Evolutionary conservation across 2,888 invertebrate genomes (phyloP), one percentile per base, ranked within the genome.

Genomic region (Andrena bicolor): DNA sequence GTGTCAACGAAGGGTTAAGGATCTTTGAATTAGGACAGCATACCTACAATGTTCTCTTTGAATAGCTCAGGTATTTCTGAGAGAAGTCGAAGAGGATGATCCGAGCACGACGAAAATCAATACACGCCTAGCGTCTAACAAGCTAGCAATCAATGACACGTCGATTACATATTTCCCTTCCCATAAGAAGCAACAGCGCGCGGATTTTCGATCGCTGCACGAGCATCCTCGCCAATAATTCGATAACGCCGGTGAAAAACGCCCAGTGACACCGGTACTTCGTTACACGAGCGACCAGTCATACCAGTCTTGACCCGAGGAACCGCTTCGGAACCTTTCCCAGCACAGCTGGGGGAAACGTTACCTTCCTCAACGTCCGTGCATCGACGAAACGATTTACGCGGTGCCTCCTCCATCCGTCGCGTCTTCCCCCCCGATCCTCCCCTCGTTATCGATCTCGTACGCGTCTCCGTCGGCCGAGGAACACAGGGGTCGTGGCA

Each of bases 341-440:
- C 77, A 77, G 73, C 78, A 20, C 72, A 74, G 58, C 80, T 64
- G 64, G 70, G 66, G 76, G 72, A 85, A 82, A 80, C 86, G 82
- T 82, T 65, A 83, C 83, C 85, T 86, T 78, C 80, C 87, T 77
- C 86, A 87, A 85, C 83, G 83, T 76, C 77, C 63, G 60, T 48
- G 71, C 87, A 87, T 87, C 87, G 87, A 87, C 86, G 87, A 82
- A 86, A 86, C 86, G 87, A 86, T 86, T 86, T 87, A 80, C 80
- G 51, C 64, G 7, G 56, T 65, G 53, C 61, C 76, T 76, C 78
- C 81, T 86, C 71, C 79, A 23, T 26, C 56, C 63, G 41, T 69
- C 76, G 48, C 76, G 70, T 66, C 20, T 23, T 13, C 65, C 51
- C 16, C 16, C 60, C 71, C 32, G 63, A 20, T 13, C 73, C 66